Evolutionary conservation across 2,888 invertebrate species (phyloP), one percentile per base, ranked within the genome.

Genomic region (Brachyptera putata): DNA sequence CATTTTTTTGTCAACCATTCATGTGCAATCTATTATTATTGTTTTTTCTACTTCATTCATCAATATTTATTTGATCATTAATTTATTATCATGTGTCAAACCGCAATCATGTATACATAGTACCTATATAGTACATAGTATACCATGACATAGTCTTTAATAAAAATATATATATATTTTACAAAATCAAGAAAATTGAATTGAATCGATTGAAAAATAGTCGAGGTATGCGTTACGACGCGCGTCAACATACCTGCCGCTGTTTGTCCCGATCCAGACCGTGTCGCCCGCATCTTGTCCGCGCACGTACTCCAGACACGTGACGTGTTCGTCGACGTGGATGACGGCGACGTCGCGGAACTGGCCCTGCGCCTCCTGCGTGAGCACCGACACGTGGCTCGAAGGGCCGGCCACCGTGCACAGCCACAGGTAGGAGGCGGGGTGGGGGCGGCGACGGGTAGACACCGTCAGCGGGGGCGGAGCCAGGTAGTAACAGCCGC

Each of bases 251-350:
- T 69, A 80, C 80, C 77, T 87, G 69, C 87, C 84, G 68, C 88
- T 88, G 67, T 89, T 89, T 7, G 94, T 94, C 58, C 92, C 94
- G 80, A 95, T 87, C 95, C 95, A 95, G n/a, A 95, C 89, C 53
- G 88, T 84, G 76, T 91, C 90, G 1, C 74, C 71, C 2, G 76
- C 36, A n/a, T 61, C 63, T 16, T 50, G 36, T 69, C 59, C 69
- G 67, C 57, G 88, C 4, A 92, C 86, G 70, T 89, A 90, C 72
- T 94, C 92, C 80, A 93, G 84, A 3, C 91, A 85, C 39, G 89
- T 88, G 46, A 91, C 86, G 76, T 86, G 85, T 21, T 88, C 89
- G 71, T 91, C 91, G 67, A 93, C 75, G 70, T 91, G 88, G 67
- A 93, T 85, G 0, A 87, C 82, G 56, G 85, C 84, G 24, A 90